Base-by-base conservation (phyloP, 2,113 vertebrate genomes). In the Anhinga rufa region DNA sequence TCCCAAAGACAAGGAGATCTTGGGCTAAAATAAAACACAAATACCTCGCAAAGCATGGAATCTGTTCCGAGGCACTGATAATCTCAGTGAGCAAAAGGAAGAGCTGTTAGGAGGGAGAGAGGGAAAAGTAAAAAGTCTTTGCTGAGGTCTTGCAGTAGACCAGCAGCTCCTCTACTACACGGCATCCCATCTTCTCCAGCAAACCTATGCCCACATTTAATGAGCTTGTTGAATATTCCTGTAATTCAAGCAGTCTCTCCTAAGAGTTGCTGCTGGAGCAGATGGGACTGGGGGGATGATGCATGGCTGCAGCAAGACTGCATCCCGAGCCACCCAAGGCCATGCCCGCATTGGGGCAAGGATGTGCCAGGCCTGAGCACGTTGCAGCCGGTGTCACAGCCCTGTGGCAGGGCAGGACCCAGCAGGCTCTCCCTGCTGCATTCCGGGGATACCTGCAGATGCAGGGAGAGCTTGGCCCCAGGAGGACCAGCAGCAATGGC, bases 341-440 rank as follows among this genome's bases (percentile, higher is more conserved):
- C 22, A 2, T 34, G 32, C 14, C 29, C 3, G 1, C 3, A 1
- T 7, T 0, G 2, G 14, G 26, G 12, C 0, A 3, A n/a, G 60
- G 13, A 25, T 0, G 2, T 49, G 70, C 86, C 74, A 85, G 49
- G 29, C 24, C 25, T 38, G 49, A 66, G 69, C 58, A 42, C 2
- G 0, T 15, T 8, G 0, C 40, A 54, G 34, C 4, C 1, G 2
- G 20, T 72, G 48, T 18, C 62, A 32, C 4, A 1, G 36, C 26
- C 52, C 38, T 1, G 0, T 9, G 61, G 70, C 49, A 71, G 61
- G 17, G 46, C 40, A 80, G 57, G 71, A 17, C 31, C 46, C 36
- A n/a, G 80, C 46, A 57, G 46, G 38, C 16, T 19, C n/a, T 84
- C 19, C 49, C 60, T 9, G 25, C 36, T 42, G 9, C 4, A 2